Base-by-base conservation (phyloP, 2,888 invertebrate species). In the Tetragonula carbonaria region DNA sequence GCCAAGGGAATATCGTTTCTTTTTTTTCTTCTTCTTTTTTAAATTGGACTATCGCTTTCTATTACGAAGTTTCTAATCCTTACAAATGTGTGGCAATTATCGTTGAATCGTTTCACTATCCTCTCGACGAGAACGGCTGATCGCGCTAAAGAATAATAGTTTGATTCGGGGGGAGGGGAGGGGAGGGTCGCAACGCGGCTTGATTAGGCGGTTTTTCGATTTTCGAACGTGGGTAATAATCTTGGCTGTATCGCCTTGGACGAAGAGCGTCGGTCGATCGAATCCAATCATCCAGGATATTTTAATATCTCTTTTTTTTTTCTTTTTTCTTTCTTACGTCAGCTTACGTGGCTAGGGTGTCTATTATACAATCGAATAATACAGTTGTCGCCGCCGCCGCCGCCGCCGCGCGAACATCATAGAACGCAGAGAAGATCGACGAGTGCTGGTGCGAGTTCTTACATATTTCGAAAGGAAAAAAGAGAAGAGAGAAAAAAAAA, bases 191-290 rank as follows among this genome's bases (percentile, higher is more conserved):
- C 45, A n/a, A 51, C 23, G 66, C n/a, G 8, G 38, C 38, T 38
- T 1, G n/a, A 3, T 14, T 21, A 18, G 13, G 33, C n/a, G 14
- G 2, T 50, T 67, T 66, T 33, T 66, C 18, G 16, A 53, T 11
- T 51, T 4, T 28, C 28, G 28, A 28, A 28, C 28, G 28, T 28
- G 28, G 3, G 14, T 50, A 84, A 86, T 78, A 87, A 85, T 86
- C 74, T 91, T 86, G 90, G 86, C 90, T 90, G 90, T 86, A 86
- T 89, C 91, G 87, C 90, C 88, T 90, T 86, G 88, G 84, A 83
- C 84, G 23, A 88, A 63, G 74, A 90, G 87, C 80, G 77, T 82
- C 80, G 77, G 28, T 82, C 50, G 66, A 84, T 78, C 72, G 76
- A 78, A 38, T 76, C 28, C 28, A 28, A 28, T 28, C 1, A 28